Percentiles rank a stretch among this genome's conserved stretches.
Conservation (phyloP, 2,113 vertebrate species). For the Cheirogaleus medius region DNA sequence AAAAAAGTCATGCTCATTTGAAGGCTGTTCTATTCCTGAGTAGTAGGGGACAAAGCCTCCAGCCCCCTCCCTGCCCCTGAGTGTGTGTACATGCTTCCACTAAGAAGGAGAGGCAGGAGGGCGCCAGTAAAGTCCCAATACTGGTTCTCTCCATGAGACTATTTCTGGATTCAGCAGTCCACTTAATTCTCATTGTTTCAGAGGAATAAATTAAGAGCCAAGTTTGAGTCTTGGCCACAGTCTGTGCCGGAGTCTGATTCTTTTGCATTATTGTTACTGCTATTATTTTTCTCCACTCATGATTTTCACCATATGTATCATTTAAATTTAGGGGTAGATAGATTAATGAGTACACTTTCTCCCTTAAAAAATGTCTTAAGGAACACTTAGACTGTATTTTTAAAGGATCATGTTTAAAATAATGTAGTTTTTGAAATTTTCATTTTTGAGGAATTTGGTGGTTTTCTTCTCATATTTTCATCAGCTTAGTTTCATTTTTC, state of each 20-base stretch:
- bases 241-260: not conserved
- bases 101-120: not conserved
- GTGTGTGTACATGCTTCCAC: too few relatives aligned
- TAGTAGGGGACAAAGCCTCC: not conserved
- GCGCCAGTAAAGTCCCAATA: not conserved
- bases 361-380: not conserved
- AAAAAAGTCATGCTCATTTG: not conserved
- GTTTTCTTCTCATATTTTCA: not conserved
- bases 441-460: not conserved
- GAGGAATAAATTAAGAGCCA: not conserved
- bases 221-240: not conserved
- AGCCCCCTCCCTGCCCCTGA: not conserved
- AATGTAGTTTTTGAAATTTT: not conserved
- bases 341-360: not conserved
- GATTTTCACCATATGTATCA: not conserved
- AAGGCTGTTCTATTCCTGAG: not conserved
- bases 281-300: not conserved
- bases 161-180: not conserved
- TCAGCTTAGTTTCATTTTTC: not conserved
- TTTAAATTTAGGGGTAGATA: not conserved
- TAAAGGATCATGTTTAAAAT: not conserved
- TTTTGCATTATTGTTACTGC: not conserved
- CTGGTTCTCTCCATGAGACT: not conserved
- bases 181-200: not conserved
- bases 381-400: not conserved